These are phyloP conservation scores for Bos taurus DNA, from an alignment of 2,113 vertebrate species.

Conservation along the genomic window DNA sequence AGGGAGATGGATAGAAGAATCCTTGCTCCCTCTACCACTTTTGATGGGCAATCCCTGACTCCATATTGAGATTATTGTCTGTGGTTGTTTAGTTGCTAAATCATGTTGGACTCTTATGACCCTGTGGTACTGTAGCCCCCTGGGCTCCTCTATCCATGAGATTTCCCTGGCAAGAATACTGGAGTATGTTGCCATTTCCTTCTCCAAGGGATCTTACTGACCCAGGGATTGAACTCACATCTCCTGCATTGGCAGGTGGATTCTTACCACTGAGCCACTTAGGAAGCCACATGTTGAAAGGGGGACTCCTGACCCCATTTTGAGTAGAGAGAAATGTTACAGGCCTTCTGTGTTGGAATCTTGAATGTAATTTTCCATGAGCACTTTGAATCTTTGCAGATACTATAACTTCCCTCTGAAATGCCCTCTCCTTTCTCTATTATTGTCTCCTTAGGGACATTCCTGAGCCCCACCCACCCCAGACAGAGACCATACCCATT, in stretches of 20 bases:
- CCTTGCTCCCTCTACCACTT: not conserved
- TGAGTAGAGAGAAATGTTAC: not conserved
- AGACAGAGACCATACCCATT: not conserved
- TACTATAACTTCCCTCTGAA: not conserved
- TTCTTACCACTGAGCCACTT: not conserved
- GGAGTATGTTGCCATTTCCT: not conserved
- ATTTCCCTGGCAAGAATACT: not conserved
- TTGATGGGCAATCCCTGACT: not conserved
- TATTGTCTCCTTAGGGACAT: not conserved
- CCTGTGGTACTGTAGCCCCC: not conserved
- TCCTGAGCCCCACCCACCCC: not conserved
- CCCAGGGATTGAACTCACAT: not conserved
- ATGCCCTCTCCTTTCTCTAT: not conserved
- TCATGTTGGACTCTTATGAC: accelerated
- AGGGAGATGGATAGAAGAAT: not conserved
- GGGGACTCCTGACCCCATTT: not conserved
- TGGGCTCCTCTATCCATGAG: not conserved
- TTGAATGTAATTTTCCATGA: not conserved
- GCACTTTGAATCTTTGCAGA: not conserved
- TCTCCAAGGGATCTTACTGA: not conserved
- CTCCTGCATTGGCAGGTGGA: not conserved
- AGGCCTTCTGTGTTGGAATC: not conserved
- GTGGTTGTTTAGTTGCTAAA: not conserved
- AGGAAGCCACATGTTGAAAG: not conserved
- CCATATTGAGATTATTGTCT: not conserved